Evolutionary conservation across 1,140 invertebrate species (phyloP), one percentile per base, ranked within the genome.

Genomic region (Heterodera carotae): DNA sequence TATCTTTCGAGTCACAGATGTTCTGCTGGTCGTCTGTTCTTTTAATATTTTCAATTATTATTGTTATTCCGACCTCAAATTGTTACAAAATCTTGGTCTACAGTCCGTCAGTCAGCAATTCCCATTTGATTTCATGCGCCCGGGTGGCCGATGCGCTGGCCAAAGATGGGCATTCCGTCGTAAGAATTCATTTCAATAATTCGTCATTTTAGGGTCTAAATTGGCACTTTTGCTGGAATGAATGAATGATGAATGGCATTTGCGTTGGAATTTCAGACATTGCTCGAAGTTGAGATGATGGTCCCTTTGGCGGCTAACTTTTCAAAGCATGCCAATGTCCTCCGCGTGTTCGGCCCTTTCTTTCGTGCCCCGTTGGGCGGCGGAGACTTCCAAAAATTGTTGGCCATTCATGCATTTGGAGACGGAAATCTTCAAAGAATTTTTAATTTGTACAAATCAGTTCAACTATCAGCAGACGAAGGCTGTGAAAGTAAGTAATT

Each of bases 1-100:
- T 5, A 56, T 10, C 39, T 43, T 43, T 43, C 15, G 22, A 22
- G 5, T 56, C 18, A 56, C 5, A 18, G 15, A 22, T 22, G 12
- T 56, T 18, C 4, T 53, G 10, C 5, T 56, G 48, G 39, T 43
- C 39, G 39, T 43, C 7, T 43, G n/a, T n/a, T n/a, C n/a, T 43
- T 56, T 56, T 56, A 56, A 5, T 56, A 4, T 22, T 56, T 56
- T 56, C 22, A 56, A 22, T 56, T 56, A 5, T 18, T 22, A 22
- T 22, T 56, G 22, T 43, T 43, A 56, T 56, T 56, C 48, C 48
- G 22, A n/a, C 48, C 15, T 5, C 22, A 56, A 2, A 22, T 56
- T 27, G 29, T n/a, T 78, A 79, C 43, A 80, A 82, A 67, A 81
- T 80, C 18, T 60, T 80, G 25, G 74, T 80, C 25, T 80, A 34